Percentiles rank a stretch among this genome's conserved stretches.
These are phyloP conservation scores for Megaleporinus macrocephalus DNA, from an alignment of 2,113 vertebrate species.

Conservation along the genomic window DNA sequence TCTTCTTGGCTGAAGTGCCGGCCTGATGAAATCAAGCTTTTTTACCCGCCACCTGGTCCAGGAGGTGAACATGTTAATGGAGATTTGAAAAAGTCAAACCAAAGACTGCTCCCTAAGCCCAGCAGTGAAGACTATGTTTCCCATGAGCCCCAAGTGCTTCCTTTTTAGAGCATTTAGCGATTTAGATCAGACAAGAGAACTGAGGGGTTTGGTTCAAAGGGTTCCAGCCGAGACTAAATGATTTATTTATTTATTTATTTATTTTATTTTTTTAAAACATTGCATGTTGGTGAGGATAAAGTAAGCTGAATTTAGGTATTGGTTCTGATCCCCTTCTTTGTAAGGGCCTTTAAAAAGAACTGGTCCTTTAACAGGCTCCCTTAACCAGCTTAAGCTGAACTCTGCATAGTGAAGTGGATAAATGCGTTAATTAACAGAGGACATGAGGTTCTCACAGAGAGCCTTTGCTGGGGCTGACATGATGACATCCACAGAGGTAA, in stretches of 20 bases:
- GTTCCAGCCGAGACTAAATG: too few species aligned
- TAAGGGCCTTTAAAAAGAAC: background rate
- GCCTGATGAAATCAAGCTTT: background rate
- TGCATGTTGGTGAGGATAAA: background rate
- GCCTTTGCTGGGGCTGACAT: background rate
- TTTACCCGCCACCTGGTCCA: background rate
- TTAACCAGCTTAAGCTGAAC: slow-evolving; percentile 1
- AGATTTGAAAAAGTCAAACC: background rate
- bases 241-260: too few species aligned
- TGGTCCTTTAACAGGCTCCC: background rate
- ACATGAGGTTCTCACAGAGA: background rate
- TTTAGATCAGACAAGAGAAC: slow-evolving; percentile 11
- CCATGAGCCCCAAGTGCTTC: slow-evolving; percentile 40
- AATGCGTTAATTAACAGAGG: slow-evolving; percentile 8
- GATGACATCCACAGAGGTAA: slow-evolving; percentile 15
- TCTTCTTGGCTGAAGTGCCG: slow-evolving; percentile 12
- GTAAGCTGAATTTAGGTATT: background rate
- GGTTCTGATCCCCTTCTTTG: background rate
- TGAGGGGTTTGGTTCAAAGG: too few species aligned
- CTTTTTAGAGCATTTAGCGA: slow-evolving; percentile 13
- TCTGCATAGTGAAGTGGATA: slow-evolving; percentile 21
- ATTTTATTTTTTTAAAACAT: too few species aligned
- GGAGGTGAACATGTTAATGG: background rate
- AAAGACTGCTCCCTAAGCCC: slow-evolving; percentile 4
- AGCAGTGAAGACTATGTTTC: slow-evolving; percentile 27